A percentile compares a stretch with the other conserved stretches of the same genome.
phyloP scores from a whole-genome alignment of 2,797 vertebrate genomes.

The Cetoscarus ocellatus region DNA sequence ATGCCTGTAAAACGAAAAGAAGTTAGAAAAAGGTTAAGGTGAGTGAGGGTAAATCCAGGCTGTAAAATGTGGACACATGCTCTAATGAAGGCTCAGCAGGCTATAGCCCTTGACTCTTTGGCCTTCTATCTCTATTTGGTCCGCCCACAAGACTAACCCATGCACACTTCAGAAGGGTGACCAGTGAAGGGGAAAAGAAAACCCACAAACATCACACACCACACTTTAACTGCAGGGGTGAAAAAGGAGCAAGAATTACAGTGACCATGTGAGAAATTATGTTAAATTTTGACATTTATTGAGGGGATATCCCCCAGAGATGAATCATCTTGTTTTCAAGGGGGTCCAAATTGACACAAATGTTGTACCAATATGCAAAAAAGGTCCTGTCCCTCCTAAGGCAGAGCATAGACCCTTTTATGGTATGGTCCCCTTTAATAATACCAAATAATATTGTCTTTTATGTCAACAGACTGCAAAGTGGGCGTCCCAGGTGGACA shows the following conservation, averaged over 20 bases:
- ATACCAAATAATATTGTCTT: too few species aligned
- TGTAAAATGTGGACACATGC: conserved; percentile 12
- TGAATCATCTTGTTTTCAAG: too few species aligned
- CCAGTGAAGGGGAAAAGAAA: neutral
- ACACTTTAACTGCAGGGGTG: neutral
- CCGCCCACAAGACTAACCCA: conserved; percentile 18
- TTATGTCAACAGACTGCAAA: too few species aligned
- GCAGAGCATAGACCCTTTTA: too few species aligned
- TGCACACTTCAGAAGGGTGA: conserved; percentile 8
- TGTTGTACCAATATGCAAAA: too few species aligned
- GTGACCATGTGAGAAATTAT: conserved; percentile 9
- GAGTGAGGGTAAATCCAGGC: neutral
- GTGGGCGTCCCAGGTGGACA: too few species aligned
- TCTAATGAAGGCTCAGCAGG: conserved; percentile 38
- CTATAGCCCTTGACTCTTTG: neutral
- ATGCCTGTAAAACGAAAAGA: conserved; percentile 54
- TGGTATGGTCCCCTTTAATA: too few species aligned
- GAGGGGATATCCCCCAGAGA: too few species aligned
- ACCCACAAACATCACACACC: conserved; percentile 14
- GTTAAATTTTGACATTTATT: neutral
- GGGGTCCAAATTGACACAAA: too few species aligned
- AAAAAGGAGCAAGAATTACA: neutral
- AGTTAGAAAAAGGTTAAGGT: conserved; percentile 10
- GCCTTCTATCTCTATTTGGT: conserved; percentile 17
- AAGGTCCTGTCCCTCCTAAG: too few species aligned